A percentile compares a stretch with the other conserved stretches of the same genome.
phyloP scores from a whole-genome alignment of 2,113 vertebrate species.

The Heterotis niloticus region DNA sequence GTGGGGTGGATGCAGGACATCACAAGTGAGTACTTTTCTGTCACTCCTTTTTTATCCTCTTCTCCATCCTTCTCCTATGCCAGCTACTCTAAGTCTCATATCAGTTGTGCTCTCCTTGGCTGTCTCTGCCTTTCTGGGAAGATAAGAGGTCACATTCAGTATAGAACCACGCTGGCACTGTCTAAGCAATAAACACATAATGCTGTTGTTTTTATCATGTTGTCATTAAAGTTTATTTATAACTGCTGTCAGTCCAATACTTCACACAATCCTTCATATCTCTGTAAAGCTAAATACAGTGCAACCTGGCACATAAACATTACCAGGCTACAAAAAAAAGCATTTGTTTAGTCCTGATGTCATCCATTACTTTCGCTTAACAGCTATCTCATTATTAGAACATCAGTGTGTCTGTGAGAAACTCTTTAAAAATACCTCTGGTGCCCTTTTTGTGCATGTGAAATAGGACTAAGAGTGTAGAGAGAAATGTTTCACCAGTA shows the following conservation, averaged over 20 bases:
- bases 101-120: background rate
- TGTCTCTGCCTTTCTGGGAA: constrained; percentile 10
- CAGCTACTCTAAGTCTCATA: background rate
- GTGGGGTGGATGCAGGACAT: background rate
- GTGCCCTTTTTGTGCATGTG: background rate
- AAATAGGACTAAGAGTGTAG: background rate
- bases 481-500: background rate
- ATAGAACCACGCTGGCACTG: constrained; percentile 24
- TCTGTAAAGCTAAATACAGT: constrained; percentile 7
- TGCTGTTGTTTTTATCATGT: background rate
- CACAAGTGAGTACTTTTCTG: background rate
- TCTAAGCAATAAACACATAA: constrained; percentile 30
- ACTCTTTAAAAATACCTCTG: background rate
- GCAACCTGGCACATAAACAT: background rate
- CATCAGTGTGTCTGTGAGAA: constrained; percentile 17
- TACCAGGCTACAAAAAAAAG: background rate
- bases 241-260: constrained; percentile 20
- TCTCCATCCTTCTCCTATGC: background rate
- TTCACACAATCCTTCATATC: constrained; percentile 9
- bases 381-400: constrained; percentile 18
- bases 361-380: constrained; percentile 27
- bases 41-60: background rate
- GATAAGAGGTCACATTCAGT: constrained; percentile 25
- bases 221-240: constrained; percentile 27
- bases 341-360: background rate